phyloP scores from a whole-genome alignment of 2,797 vertebrate genomes.

The Hippocampus kuda region DNA sequence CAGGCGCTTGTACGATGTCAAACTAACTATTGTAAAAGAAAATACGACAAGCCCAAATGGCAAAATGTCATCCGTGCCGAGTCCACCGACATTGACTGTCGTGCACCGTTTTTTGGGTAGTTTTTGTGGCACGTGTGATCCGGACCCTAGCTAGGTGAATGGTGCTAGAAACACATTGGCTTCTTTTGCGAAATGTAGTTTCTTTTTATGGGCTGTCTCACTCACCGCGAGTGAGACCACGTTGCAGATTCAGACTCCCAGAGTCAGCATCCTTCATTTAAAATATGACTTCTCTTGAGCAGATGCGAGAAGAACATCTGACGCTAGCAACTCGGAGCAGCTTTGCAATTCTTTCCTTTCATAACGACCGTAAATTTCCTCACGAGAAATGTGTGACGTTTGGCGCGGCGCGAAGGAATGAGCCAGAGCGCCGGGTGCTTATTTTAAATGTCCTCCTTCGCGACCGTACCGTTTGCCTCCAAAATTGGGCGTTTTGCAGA shows the following conservation, averaged over 20 bases:
- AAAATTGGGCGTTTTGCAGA: constrained; percentile 28
- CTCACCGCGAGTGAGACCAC: background rate
- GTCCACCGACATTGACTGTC: background rate
- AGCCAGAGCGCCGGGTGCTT: constrained; percentile 16
- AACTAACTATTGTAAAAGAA: no score
- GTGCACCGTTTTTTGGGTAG: background rate
- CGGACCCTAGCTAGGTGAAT: background rate
- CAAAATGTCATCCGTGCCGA: background rate
- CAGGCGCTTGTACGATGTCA: background rate
- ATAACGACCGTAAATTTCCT: background rate
- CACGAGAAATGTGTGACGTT: constrained; percentile 3
- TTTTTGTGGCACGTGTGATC: background rate
- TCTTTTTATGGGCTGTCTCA: background rate
- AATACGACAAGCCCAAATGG: no score
- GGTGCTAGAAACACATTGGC: background rate
- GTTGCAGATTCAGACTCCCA: constrained; percentile 16
- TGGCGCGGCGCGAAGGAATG: constrained; percentile 6
- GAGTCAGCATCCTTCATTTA: constrained; percentile 15
- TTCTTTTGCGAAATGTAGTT: background rate
- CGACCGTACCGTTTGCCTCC: constrained; percentile 13
- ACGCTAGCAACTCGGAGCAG: constrained; percentile 4
- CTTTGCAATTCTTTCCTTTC: constrained; percentile 8
- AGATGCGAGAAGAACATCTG: constrained; percentile 9
- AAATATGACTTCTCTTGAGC: constrained; percentile 8
- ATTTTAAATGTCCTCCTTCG: constrained; percentile 21